These are phyloP conservation scores for Mesocricetus auratus DNA, from an alignment of 2,113 vertebrate genomes.

Conservation along the genomic window DNA sequence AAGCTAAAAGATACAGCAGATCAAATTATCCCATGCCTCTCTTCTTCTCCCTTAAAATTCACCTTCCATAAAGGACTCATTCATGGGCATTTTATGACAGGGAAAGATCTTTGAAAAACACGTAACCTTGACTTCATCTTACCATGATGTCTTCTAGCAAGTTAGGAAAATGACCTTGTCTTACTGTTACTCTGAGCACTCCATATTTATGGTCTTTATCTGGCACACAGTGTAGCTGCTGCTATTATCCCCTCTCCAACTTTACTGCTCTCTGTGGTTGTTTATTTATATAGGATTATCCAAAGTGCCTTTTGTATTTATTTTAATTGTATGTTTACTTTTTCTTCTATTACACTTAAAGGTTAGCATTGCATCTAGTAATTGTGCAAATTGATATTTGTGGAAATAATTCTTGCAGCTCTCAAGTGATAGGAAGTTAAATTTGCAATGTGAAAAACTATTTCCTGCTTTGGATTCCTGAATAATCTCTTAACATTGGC, in stretches of 20 bases:
- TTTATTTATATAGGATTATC: neutral
- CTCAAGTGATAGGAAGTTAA: slow-evolving; percentile 6
- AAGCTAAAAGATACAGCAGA: slow-evolving; percentile 3
- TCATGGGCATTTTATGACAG: neutral
- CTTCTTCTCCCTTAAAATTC: neutral
- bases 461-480: slow-evolving; percentile 25
- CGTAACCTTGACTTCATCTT: neutral
- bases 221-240: neutral
- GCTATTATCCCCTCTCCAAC: neutral
- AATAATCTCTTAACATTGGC: slow-evolving; percentile 20
- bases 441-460: neutral
- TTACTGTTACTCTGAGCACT: neutral
- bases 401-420: neutral
- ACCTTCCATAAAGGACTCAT: slow-evolving; percentile 20
- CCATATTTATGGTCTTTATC: neutral
- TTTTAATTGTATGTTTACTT: slow-evolving; percentile 7
- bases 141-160: neutral
- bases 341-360: neutral
- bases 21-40: neutral
- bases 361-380: neutral
- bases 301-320: slow-evolving; percentile 51
- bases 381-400: slow-evolving; percentile 39
- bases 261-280: neutral
- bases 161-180: neutral
- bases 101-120: neutral